These are phyloP conservation scores for Habroteleia sp. DNA, from an alignment of 2,888 invertebrate genomes.

Conservation along the genomic window DNA sequence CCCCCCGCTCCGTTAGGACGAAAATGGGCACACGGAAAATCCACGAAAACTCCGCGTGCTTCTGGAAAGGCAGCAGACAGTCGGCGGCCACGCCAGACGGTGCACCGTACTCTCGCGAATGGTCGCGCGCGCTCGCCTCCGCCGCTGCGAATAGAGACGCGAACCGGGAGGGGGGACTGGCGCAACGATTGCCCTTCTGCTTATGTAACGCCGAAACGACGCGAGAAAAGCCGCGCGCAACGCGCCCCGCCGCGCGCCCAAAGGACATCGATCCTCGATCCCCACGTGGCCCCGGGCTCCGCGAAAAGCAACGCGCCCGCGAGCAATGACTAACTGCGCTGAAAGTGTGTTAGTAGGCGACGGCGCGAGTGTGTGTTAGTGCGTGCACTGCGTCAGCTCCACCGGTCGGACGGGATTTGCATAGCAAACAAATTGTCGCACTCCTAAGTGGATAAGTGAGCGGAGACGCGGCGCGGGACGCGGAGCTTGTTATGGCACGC, in stretches of 20 bases:
- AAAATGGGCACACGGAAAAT: too few species aligned
- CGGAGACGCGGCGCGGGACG: conserved; percentile 56
- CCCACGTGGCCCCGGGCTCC: conserved; percentile 35
- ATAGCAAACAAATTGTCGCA: conserved; percentile 80
- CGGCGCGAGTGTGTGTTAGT: conserved; percentile 66
- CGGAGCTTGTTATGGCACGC: conserved; percentile 37
- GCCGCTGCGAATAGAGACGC: conserved; percentile 49
- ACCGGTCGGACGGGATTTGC: conserved; percentile 78
- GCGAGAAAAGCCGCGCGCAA: conserved; percentile 28
- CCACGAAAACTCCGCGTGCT: conserved; percentile 80
- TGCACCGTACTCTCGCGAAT: conserved; percentile 76
- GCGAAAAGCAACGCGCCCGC: conserved; percentile 57
- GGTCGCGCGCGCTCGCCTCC: conserved; percentile 69
- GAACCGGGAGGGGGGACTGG: conserved; percentile 13
- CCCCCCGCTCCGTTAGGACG: too few species aligned
- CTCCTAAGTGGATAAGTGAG: conserved; percentile 78
- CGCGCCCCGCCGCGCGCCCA: conserved; percentile 43
- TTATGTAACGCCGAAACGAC: conserved; percentile 49
- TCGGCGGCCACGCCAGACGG: conserved; percentile 80
- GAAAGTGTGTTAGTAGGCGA: conserved; percentile 76
- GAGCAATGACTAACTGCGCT: conserved; percentile 77
- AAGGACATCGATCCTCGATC: conserved; percentile 35
- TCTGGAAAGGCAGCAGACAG: conserved; percentile 80
- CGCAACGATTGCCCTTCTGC: conserved; percentile 45
- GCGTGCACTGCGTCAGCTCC: conserved; percentile 75